Percentiles rank a stretch among this genome's conserved stretches.
Conservation (phyloP, 1,140 invertebrate genomes). For the Berghia stephanieae region DNA sequence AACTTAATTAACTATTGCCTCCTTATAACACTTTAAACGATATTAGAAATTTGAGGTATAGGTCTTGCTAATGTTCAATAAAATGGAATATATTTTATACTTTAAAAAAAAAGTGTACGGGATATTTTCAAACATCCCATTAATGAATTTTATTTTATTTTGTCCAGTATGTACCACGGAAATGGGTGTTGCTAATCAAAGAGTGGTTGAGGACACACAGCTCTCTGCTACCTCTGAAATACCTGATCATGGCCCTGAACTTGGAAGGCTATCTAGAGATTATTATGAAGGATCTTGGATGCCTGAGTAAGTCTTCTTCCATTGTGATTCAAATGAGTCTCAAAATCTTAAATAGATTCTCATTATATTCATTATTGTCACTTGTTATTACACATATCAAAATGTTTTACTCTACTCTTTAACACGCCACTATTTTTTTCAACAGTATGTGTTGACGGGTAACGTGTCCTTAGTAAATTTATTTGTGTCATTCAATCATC, state of each 20-base stretch:
- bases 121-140: no score
- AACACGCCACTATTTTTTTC: no score
- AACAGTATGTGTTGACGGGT: no score
- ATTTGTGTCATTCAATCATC: no score
- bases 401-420: background rate
- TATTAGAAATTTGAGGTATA: no score
- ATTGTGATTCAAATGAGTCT: no score
- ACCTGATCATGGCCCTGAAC: background rate
- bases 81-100: background rate
- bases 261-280: background rate
- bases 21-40: no score
- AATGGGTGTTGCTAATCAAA: background rate
- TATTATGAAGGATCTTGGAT: constrained; percentile 14
- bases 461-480: no score
- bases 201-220: constrained; percentile 1
- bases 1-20: no score
- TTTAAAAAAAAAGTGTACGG: background rate
- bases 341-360: no score
- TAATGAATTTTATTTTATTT: background rate
- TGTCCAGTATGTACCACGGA: background rate
- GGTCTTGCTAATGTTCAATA: background rate
- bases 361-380: background rate
- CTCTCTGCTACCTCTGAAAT: background rate
- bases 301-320: background rate
- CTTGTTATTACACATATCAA: background rate